phyloP scores from a whole-genome alignment of 2,113 vertebrate species.

The Toxotes chatareus region DNA sequence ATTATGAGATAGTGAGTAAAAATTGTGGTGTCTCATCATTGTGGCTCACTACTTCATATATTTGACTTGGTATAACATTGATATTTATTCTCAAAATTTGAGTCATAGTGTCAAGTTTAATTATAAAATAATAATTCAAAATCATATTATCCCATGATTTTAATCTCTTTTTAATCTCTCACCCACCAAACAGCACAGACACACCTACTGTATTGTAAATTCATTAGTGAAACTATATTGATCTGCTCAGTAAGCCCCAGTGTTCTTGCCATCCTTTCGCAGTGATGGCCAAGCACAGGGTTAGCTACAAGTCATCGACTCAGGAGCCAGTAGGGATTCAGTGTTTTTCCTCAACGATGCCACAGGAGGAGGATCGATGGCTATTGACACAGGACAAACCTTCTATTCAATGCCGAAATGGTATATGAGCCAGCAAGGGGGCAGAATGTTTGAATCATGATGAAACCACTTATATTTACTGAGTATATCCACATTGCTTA shows the following conservation, averaged over 20 bases:
- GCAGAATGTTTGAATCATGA: not conserved
- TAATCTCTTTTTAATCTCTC: too few species aligned
- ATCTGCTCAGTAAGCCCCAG: not conserved
- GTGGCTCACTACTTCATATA: not conserved
- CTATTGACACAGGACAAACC: not conserved
- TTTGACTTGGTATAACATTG: not conserved
- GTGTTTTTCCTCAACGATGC: conserved; percentile 10
- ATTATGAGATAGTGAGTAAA: not conserved
- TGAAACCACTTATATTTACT: not conserved
- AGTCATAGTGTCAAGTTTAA: too few species aligned
- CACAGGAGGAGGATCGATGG: not conserved
- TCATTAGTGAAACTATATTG: not conserved
- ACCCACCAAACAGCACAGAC: not conserved
- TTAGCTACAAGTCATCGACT: conserved; percentile 14
- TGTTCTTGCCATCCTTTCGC: not conserved
- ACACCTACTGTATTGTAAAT: not conserved
- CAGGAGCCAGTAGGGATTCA: not conserved
- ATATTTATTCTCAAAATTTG: not conserved
- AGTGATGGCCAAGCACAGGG: not conserved
- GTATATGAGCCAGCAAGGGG: not conserved
- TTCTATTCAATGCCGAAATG: not conserved
- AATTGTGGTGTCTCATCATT: not conserved
- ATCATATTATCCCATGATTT: not conserved
- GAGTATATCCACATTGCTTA: conserved; percentile 4
- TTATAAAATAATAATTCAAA: not conserved